Percentiles rank a stretch among this genome's conserved stretches.
Conservation (phyloP, 2,888 invertebrate genomes). For the Chesias legatella region DNA sequence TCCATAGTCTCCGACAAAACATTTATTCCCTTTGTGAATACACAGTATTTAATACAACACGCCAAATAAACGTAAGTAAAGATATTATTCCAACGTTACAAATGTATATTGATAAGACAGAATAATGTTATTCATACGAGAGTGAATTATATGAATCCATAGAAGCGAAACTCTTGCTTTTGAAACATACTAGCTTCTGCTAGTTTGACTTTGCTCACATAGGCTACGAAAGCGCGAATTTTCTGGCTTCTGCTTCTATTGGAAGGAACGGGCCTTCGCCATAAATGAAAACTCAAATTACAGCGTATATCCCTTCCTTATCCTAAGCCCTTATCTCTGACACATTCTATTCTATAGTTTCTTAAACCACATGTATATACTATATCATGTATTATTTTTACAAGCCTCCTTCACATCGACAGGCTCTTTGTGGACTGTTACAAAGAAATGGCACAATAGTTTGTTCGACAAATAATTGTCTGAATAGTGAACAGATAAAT, state of each 20-base stretch:
- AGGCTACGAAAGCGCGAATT: too few relatives aligned
- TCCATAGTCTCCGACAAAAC: too few relatives aligned
- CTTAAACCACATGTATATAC: not conserved
- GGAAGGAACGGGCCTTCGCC: too few relatives aligned
- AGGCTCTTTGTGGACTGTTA: constrained; percentile 4
- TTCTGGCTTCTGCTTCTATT: too few relatives aligned
- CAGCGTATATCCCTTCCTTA: too few relatives aligned
- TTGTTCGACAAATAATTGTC: constrained; percentile 5
- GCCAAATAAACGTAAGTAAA: constrained; percentile 5
- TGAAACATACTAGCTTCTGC: too few relatives aligned
- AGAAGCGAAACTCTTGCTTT: too few relatives aligned
- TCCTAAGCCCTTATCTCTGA: too few relatives aligned
- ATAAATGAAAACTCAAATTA: too few relatives aligned
- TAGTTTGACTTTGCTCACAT: too few relatives aligned
- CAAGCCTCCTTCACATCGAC: constrained; percentile 12
- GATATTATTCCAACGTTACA: constrained; percentile 6
- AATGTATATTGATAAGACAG: constrained; percentile 17
- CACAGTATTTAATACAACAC: not conserved
- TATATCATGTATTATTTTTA: constrained; percentile 24
- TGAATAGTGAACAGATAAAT: constrained; percentile 1
- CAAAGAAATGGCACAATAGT: constrained; percentile 5
- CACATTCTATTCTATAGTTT: too few relatives aligned
- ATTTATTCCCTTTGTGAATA: not conserved
- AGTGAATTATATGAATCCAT: too few relatives aligned
- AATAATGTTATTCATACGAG: constrained; percentile 23